Evolutionary conservation across 1,140 invertebrate species (phyloP).

Genomic region (Physella acuta): DNA sequence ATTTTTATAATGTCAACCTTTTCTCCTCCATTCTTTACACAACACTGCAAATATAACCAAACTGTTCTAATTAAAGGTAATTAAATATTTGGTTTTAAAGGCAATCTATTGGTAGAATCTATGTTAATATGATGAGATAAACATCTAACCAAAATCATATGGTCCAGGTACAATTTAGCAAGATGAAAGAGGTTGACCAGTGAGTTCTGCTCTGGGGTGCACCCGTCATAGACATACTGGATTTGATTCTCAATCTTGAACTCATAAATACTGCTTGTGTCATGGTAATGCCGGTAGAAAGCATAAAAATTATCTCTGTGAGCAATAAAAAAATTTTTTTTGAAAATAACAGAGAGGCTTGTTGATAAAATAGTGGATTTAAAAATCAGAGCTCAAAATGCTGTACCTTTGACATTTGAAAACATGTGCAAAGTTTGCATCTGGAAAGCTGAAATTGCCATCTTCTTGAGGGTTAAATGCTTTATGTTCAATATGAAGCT

Average conservation of each 20-base stretch:
- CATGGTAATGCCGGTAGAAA: slow-evolving; percentile 25
- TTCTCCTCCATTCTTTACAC: slow-evolving; percentile 9
- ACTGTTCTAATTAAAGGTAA: slow-evolving; percentile 11
- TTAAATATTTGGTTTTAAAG: no score
- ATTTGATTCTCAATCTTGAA: slow-evolving; percentile 23
- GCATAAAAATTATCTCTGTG: slow-evolving; percentile 27
- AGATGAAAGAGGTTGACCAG: slow-evolving; percentile 22
- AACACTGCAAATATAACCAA: slow-evolving; percentile 19
- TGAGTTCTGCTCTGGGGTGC: slow-evolving; percentile 22
- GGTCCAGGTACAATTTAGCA: slow-evolving; percentile 19
- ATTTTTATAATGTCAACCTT: slow-evolving; percentile 15
- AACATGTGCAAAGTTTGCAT: slow-evolving; percentile 21
- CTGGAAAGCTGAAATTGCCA: slow-evolving; percentile 16
- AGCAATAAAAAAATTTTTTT: neutral
- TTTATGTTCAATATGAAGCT: slow-evolving; percentile 6
- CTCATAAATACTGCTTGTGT: slow-evolving; percentile 14
- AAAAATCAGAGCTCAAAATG: no score
- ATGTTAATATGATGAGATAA: no score
- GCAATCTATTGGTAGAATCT: no score
- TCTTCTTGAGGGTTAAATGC: slow-evolving; percentile 12
- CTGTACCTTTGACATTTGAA: slow-evolving; percentile 26
- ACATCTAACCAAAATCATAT: slow-evolving; percentile 19
- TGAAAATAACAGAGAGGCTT: no score
- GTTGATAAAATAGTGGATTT: no score
- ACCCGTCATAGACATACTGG: slow-evolving; percentile 22